Percentiles rank a stretch among this genome's conserved stretches.
These are phyloP conservation scores for Cistogaster globosa DNA, from an alignment of 2,888 invertebrate species.

Conservation along the genomic window DNA sequence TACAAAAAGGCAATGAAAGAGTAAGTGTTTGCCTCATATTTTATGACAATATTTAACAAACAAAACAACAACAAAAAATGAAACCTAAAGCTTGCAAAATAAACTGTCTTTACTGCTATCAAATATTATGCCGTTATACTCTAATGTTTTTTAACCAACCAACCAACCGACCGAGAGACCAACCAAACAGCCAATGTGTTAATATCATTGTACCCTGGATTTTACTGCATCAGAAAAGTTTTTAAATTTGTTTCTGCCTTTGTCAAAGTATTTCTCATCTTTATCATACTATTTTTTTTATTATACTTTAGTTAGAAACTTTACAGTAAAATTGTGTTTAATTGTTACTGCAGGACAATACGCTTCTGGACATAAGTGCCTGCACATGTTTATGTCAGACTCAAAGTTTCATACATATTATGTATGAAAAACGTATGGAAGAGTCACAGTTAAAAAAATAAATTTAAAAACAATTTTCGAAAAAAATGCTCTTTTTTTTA, in stretches of 20 bases:
- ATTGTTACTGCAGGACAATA: conserved; percentile 75
- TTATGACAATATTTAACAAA: conserved; percentile 71
- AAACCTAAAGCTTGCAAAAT: conserved; percentile 36
- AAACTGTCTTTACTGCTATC: conserved; percentile 42
- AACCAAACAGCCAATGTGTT: conserved; percentile 33
- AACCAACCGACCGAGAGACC: conserved; percentile 21
- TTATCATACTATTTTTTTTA: conserved; percentile 45
- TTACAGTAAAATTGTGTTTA: conserved; percentile 73
- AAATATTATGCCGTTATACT: conserved; percentile 20
- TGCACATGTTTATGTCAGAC: conserved; percentile 32
- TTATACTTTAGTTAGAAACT: conserved; percentile 54
- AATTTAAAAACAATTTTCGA: conserved; percentile 33
- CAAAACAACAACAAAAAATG: conserved; percentile 24
- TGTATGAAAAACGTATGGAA: neutral
- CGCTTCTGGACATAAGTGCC: conserved; percentile 67
- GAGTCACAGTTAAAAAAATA: neutral
- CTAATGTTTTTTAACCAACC: conserved; percentile 16
- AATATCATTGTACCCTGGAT: conserved; percentile 33
- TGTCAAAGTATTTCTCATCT: conserved; percentile 41
- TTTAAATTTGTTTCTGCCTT: conserved; percentile 49
- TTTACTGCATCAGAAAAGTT: conserved; percentile 63
- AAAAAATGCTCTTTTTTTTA: neutral
- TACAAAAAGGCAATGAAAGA: conserved; percentile 57
- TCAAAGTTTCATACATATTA: neutral
- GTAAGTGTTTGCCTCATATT: conserved; percentile 72